Base-by-base conservation (phyloP, 2,888 invertebrate species). In the Oscheius sp. region DNA sequence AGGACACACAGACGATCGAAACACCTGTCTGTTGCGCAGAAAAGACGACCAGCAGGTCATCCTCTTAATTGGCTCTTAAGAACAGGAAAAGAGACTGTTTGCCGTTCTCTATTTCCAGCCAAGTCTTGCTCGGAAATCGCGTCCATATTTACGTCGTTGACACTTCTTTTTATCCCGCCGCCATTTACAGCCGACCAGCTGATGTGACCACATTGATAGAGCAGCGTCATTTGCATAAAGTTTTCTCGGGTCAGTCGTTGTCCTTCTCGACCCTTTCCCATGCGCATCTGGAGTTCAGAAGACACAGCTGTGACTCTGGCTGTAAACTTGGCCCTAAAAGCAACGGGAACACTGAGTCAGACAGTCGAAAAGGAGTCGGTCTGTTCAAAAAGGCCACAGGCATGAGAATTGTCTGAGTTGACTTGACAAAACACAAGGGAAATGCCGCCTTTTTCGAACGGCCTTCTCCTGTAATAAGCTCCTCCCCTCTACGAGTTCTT, bases 21-120 rank as follows among this genome's bases (percentile, higher is more conserved):
- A 68, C 68, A 68, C 68, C 68, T 68, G 68, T 53, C 68, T 53
- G 42, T 53, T 68, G 55, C 68, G 68, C 33, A 29, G 50, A 47
- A 11, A 51, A 21, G 50, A 65, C 65, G 65, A 55, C 55, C 55
- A 55, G 13, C 55, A 29, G 55, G 32, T 55, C 55, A 21, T 21
- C 21, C 55, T 55, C 55, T 55, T 21, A 21, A n/a, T 55, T 21
- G 29, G 21, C 21, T 32, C 32, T 13, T 32, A 3, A 42, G 7
- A 42, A 42, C 42, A 42, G 42, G 42, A 42, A 42, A 42, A 32
- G 55, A 21, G 32, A 55, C 55, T 55, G 55, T 55, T 55, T 9
- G 9, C 55, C 3, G 7, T 7, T 5, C 4, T 42, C 42, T 7
- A 42, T 42, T 42, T 42, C 42, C 42, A 42, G 42, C 7, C 42